These are phyloP conservation scores for Alitta virens DNA, from an alignment of 2,888 invertebrate species.

Conservation along the genomic window DNA sequence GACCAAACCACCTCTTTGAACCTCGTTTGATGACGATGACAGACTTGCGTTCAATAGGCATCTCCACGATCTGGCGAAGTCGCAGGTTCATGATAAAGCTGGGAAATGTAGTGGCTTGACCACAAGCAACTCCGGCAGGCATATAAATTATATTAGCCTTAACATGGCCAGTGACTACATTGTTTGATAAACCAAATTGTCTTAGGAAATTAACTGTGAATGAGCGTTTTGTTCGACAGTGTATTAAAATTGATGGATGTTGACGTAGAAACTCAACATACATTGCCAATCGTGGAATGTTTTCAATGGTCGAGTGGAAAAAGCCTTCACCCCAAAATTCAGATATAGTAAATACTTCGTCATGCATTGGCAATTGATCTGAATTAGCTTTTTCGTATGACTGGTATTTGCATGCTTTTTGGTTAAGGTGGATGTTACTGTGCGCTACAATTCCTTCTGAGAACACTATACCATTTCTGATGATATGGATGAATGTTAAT, in stretches of 20 bases:
- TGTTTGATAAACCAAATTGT: not conserved
- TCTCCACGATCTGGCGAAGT: not conserved
- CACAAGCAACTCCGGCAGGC: not conserved
- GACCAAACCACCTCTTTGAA: slow-evolving; percentile 6
- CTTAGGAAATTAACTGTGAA: not conserved
- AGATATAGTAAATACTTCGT: slow-evolving; percentile 12
- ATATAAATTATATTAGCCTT: not conserved
- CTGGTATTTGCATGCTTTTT: too few relatives aligned
- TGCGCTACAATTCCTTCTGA: too few relatives aligned
- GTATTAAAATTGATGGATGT: slow-evolving; percentile 4
- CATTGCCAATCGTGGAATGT: slow-evolving; percentile 11
- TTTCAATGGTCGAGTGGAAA: slow-evolving; percentile 15
- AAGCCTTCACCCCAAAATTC: slow-evolving; percentile 13
- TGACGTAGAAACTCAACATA: slow-evolving; percentile 5
- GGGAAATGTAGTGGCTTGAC: not conserved
- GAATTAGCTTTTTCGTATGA: too few relatives aligned
- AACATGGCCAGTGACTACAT: not conserved
- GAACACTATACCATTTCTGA: too few relatives aligned
- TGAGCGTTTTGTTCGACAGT: not conserved
- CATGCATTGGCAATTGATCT: not conserved
- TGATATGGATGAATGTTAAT: too few relatives aligned
- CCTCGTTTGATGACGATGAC: slow-evolving; percentile 18
- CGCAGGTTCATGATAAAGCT: not conserved
- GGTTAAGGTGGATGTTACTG: too few relatives aligned
- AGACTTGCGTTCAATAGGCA: not conserved